Evolutionary conservation across 2,113 vertebrate species (phyloP).

Genomic region (Emydura subglobosa): DNA sequence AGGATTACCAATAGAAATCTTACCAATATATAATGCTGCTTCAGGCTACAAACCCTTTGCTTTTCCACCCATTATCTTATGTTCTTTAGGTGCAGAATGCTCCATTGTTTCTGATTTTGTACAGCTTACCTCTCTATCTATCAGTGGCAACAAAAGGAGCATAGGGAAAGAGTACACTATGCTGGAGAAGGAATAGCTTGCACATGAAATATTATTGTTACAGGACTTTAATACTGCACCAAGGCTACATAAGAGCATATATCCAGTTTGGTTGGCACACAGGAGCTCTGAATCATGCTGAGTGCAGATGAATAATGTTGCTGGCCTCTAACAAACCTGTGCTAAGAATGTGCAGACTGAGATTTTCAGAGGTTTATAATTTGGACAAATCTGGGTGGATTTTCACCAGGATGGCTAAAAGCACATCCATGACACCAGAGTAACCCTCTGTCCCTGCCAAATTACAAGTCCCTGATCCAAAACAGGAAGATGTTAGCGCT

Average conservation of each 20-base stretch:
- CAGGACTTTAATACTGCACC: background rate
- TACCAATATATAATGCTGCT: background rate
- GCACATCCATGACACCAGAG: background rate
- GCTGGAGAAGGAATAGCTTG: background rate
- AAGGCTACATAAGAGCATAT: background rate
- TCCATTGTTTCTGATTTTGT: background rate
- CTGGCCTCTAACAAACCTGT: background rate
- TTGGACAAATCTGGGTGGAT: background rate
- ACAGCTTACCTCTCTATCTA: background rate
- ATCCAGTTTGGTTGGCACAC: background rate
- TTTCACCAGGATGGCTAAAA: background rate
- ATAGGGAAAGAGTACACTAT: background rate
- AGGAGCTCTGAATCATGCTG: background rate
- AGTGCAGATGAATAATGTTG: background rate
- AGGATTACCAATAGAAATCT: background rate
- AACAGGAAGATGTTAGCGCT: background rate
- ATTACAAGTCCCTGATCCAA: background rate
- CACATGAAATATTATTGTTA: background rate
- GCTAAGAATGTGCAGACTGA: accelerated
- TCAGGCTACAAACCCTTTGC: background rate
- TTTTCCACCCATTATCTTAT: background rate
- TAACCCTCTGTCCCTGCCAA: background rate
- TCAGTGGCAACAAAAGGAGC: background rate
- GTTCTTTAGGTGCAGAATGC: background rate
- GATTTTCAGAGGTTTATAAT: background rate